phyloP scores from a whole-genome alignment of 2,888 invertebrate genomes.

The Trissonchulus sp. region DNA sequence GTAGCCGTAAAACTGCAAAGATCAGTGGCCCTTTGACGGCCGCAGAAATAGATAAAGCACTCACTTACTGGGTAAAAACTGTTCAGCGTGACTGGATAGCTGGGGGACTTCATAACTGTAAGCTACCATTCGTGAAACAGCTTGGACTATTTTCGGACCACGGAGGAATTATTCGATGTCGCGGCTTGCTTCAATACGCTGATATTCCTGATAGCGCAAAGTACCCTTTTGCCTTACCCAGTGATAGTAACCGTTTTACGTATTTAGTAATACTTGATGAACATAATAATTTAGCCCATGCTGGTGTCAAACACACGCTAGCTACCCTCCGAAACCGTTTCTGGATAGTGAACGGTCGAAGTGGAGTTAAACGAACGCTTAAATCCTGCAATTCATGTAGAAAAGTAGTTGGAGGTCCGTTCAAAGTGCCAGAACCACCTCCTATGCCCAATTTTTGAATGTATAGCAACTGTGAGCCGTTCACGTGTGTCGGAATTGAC shows the following conservation, averaged over 20 bases:
- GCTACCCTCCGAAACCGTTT: background rate
- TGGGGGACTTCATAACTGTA: too few species aligned
- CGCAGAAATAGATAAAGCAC: background rate
- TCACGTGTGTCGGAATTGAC: background rate
- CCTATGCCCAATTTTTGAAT: background rate
- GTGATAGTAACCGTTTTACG: background rate
- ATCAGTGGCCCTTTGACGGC: background rate
- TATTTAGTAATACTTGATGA: background rate
- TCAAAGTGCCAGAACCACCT: background rate
- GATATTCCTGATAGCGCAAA: background rate
- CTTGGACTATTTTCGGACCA: background rate
- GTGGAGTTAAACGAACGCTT: conserved; percentile 10
- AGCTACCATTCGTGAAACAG: background rate
- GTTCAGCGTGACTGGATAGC: background rate
- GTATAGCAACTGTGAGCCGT: background rate
- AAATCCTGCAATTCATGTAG: background rate
- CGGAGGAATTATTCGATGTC: conserved; percentile 11
- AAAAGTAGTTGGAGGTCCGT: too few species aligned
- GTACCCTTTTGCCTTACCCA: background rate
- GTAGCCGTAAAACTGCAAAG: background rate
- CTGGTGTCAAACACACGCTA: too few species aligned
- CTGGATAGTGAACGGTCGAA: conserved; percentile 20
- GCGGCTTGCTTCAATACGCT: background rate
- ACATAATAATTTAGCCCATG: background rate
- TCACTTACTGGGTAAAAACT: background rate